These are phyloP conservation scores for Lepetodrilus schrolli DNA, from an alignment of 2,888 invertebrate genomes.

Conservation along the genomic window DNA sequence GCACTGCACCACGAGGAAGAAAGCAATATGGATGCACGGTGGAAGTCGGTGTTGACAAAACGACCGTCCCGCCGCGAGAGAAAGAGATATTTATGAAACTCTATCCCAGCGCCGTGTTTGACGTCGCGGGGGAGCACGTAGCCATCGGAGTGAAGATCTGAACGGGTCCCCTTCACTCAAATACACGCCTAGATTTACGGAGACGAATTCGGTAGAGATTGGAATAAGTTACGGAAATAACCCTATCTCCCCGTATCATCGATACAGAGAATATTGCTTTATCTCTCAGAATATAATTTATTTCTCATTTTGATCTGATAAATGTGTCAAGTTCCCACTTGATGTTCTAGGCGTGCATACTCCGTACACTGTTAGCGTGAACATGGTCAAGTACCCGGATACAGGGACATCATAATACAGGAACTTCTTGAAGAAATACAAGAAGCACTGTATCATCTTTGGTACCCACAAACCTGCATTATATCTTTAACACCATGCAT, in stretches of 20 bases:
- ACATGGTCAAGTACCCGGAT: no score
- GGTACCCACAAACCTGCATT: no score
- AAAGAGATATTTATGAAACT: constrained; percentile 8
- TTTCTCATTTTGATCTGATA: constrained; percentile 26
- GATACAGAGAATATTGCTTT: background rate
- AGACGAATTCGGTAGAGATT: background rate
- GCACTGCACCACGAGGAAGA: background rate
- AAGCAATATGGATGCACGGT: constrained; percentile 4
- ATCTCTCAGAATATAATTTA: constrained; percentile 12
- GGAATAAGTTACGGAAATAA: constrained; percentile 2
- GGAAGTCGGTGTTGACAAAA: background rate
- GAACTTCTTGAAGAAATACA: no score
- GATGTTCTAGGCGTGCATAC: no score
- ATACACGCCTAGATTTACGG: background rate
- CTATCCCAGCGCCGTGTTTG: background rate
- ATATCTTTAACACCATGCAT: no score
- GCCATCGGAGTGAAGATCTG: background rate
- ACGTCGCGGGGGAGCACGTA: background rate
- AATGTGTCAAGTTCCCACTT: constrained; percentile 18
- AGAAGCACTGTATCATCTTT: no score
- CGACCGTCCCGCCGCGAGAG: background rate
- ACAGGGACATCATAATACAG: no score
- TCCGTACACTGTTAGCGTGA: no score
- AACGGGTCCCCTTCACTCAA: background rate
- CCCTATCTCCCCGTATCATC: constrained; percentile 1